Evolutionary conservation across 2,797 vertebrate genomes (phyloP), one percentile per base, ranked within the genome.

Genomic region (Mastacembelus armatus): DNA sequence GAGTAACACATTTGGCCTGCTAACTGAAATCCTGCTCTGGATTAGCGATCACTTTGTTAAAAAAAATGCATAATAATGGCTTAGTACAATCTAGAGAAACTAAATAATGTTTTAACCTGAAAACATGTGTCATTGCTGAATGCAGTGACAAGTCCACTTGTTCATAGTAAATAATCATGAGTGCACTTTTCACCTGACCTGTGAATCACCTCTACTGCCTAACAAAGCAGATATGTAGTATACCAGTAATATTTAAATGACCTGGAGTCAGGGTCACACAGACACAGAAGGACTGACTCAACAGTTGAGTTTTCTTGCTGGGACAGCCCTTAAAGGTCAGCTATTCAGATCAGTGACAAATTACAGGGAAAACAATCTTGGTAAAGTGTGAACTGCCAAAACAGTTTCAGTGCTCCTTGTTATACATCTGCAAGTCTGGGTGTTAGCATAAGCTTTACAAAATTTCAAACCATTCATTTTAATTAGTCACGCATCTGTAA

Each of bases 171-270:
- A 10, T 26, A 24, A 77, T 40, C n/a, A 54, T 35, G 24, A 67
- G 56, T 56, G 66, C 33, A 64, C 27, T 21, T 35, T 26, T 18
- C 32, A 55, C 38, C 14, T 32, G 40, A 47, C 19, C 33, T 67
- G 56, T 55, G 38, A 71, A n/a, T 60, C 64, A 58, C 60, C 33
- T 74, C 58, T 33, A 40, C 47, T 63, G 45, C 49, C 71, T 77
- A 44, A 30, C 24, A 19, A 66, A 38, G 35, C 24, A 9, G 19
- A 56, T 48, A 1, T 50, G n/a, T n/a, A n/a, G n/a, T n/a, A 32
- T 18, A n/a, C n/a, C n/a, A 39, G 36, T 16, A 38, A 10, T 21
- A 4, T n/a, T 42, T 19, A 9, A 42, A 11, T 39, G 7, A n/a
- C 39, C 7, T n/a, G 15, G 39, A 49, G 1, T 35, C 12, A 16